Evolutionary conservation across 2,113 vertebrate species (phyloP), one percentile per base, ranked within the genome.

Genomic region (Barbus barbus): DNA sequence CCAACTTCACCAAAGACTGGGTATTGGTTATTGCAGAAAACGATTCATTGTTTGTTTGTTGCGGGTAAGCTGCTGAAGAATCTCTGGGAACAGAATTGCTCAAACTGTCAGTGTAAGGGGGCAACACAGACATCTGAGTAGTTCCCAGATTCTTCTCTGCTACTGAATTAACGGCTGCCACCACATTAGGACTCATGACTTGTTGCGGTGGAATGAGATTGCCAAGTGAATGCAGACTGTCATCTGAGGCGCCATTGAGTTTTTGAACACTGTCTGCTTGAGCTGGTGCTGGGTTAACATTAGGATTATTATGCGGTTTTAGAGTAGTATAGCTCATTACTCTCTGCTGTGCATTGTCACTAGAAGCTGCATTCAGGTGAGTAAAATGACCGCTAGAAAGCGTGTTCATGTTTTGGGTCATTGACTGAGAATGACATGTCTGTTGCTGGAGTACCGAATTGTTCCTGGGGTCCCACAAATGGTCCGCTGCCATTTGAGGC

Each of bases 61-160:
- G 95, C 36, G 79, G 36, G 88, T 95, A 97, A 61, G 82, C 92
- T 84, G 92, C 33, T 8, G 78, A 90, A 18, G 90, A 90, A 87
- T 89, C 93, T 77, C 93, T 92, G 41, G 92, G 87, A 60, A 92
- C 90, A 89, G 95, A 93, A 85, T 93, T 87, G 11, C 95, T 94
- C 81, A 92, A 87, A 6, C 85, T 91, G 87, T 95, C 94, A 16
- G 94, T 88, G 85, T 93, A 95, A 26, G 94, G 91, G 84, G 95
- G 93, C 87, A 95, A 92, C 90, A 91, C 91, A 44, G 93, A 92
- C 91, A 95, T 95, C 84, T 93, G 89, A 73, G 94, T 86, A 82
- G 94, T 94, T 33, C 95, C 94, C 88, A 95, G 20, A 51, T 93
- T 92, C 26, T 93, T 89, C 69, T 94, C 90, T 86, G 94, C 93